Conservation (phyloP, 2,113 vertebrate species). For the Porphyrio hochstetteri region DNA sequence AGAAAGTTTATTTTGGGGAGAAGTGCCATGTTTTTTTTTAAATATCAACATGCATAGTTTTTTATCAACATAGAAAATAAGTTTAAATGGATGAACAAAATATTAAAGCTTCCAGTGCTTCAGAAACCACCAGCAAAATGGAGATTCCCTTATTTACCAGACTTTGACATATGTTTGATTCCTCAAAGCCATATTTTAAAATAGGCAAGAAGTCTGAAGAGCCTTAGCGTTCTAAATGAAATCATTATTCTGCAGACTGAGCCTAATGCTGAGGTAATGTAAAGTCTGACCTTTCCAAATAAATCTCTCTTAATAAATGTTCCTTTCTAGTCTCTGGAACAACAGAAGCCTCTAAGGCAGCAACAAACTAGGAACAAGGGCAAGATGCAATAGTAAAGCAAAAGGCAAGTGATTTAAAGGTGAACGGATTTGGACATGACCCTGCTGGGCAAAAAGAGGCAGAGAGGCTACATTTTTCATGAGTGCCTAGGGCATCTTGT, state of each 20-base stretch:
- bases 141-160: background rate
- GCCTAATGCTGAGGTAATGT: conserved; percentile 58
- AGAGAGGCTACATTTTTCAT: conserved; percentile 37
- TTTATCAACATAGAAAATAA: background rate
- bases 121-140: background rate
- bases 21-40: background rate
- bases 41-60: background rate
- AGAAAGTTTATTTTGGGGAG: background rate
- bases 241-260: conserved; percentile 61
- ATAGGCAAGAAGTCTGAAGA: background rate
- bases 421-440: conserved; percentile 30
- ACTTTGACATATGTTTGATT: background rate
- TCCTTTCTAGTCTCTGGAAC: conserved; percentile 10
- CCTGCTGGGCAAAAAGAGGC: conserved; percentile 1
- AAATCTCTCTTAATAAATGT: conserved; percentile 51
- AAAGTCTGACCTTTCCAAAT: conserved; percentile 59
- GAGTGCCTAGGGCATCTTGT: conserved; percentile 1
- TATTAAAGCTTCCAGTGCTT: background rate
- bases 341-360: conserved; percentile 39
- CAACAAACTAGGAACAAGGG: conserved; percentile 6
- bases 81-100: background rate
- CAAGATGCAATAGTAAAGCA: conserved; percentile 23
- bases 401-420: conserved; percentile 39
- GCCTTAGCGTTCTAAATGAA: conserved; percentile 28
- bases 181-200: conserved; percentile 41